Conservation (phyloP, 2,888 invertebrate genomes). For the Ectropis crepuscularia region DNA sequence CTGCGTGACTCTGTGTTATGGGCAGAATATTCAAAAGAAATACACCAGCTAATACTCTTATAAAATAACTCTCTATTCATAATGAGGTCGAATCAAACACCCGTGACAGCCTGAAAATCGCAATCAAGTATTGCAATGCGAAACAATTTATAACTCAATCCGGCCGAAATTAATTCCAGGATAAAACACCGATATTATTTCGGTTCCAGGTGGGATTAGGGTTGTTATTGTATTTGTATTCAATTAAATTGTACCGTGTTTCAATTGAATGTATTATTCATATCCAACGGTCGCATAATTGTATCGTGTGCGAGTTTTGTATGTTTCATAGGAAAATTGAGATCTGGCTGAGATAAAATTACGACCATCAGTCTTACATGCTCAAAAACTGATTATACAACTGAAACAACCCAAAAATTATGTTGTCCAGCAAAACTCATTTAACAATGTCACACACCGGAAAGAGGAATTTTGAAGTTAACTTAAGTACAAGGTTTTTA, state of each 20-base stretch:
- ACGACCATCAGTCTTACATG: no score
- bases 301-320: constrained; percentile 19
- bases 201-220: constrained; percentile 38
- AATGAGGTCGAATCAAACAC: not conserved
- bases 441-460: no score
- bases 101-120: constrained; percentile 8
- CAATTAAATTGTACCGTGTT: constrained; percentile 49
- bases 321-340: constrained; percentile 17
- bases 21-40: no score
- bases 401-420: no score
- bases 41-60: not conserved
- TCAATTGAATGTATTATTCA: constrained; percentile 42
- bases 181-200: constrained; percentile 34
- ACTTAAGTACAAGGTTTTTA: no score
- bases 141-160: constrained; percentile 36
- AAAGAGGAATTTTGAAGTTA: no score
- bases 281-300: constrained; percentile 30
- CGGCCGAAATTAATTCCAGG: constrained; percentile 37
- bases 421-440: no score
- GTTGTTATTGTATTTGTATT: constrained; percentile 57
- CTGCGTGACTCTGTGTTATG: no score
- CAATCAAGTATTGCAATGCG: constrained; percentile 26
- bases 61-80: not conserved
- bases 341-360: not conserved
- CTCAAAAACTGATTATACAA: no score